Evolutionary conservation across 37 sponge, comb jelly and placozoan genomes (phyloP), one percentile per base, ranked within the genome.

Genomic region (Halichondria panicea): DNA sequence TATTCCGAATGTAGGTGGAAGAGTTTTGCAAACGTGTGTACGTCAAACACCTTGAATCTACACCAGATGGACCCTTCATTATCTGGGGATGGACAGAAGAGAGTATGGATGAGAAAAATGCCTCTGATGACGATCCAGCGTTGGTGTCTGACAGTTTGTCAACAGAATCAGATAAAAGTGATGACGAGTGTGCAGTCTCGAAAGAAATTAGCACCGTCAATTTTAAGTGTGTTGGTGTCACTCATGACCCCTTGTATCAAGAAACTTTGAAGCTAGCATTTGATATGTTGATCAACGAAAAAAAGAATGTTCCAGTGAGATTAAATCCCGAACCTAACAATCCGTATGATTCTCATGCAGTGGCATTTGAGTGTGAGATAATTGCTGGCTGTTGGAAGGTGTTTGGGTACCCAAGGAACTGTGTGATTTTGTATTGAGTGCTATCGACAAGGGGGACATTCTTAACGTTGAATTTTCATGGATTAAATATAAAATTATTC

Each of bases 191-290:
- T n/a, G 19, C 60, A 58, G 6, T 58, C 7, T 58, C 60, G 7
- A 58, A 21, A n/a, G 60, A 58, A 8, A 58, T 58, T 8, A 58
- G 6, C 6, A 74, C 75, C 22, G 75, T 59, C n/a, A 74, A 61
- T 40, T 74, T 74, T 25, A 74, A 74, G 25, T 74, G 75, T 38
- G 35, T 74, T 59, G 60, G 60, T 25, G 60, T 58, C 25, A 58
- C 19, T 7, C 60, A 27, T 58, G 15, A 11, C 15, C 6, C 19
- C 7, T 11, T 27, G 8, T 58, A 58, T 21, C 60, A 58, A 21
- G 60, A 58, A 7, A 27, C 60, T 58, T 21, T 58, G 7, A 58
- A 21, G 25, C 7, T 25, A 58, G 60, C 25, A 58, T n/a, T 7
- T 21, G 27, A 58, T n/a, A n/a, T n/a, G 25, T 21, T n/a, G 25